A percentile compares a stretch with the other conserved stretches of the same genome.
Conservation (phyloP, 2,113 vertebrate genomes). For the Charina bottae region DNA sequence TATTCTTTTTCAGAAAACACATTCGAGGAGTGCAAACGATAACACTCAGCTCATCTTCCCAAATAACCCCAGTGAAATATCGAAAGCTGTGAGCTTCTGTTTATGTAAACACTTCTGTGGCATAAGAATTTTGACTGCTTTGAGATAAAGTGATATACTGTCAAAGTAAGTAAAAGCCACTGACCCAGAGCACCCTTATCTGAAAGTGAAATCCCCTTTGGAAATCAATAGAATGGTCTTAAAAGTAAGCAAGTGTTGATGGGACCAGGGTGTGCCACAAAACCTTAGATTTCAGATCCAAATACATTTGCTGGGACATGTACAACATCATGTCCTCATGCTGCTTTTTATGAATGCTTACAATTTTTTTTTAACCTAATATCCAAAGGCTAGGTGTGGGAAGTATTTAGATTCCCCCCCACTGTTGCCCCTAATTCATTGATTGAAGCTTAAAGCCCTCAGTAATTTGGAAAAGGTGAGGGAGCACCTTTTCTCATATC, state of each 20-base stretch:
- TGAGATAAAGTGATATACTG: neutral
- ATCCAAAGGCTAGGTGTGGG: neutral
- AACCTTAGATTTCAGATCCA: neutral
- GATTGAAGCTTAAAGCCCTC: neutral
- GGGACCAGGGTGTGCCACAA: neutral
- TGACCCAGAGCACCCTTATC: neutral
- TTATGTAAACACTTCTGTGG: neutral
- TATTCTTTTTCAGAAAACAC: neutral
- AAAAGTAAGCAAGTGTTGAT: neutral
- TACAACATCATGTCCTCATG: neutral
- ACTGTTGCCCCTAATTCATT: neutral
- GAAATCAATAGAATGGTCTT: neutral
- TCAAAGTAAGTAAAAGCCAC: neutral
- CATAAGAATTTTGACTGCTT: neutral
- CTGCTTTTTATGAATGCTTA: neutral
- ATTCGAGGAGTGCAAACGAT: neutral
- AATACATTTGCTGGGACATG: neutral
- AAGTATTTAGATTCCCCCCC: neutral
- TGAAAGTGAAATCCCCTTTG: neutral
- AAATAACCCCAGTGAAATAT: neutral
- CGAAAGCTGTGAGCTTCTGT: neutral
- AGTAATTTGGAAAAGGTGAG: neutral
- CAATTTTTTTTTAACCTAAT: neutral
- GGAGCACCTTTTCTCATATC: neutral
- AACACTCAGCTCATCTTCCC: neutral